Base-by-base conservation (phyloP, 2,888 invertebrate species). In the Glaucopsyche alexis region DNA sequence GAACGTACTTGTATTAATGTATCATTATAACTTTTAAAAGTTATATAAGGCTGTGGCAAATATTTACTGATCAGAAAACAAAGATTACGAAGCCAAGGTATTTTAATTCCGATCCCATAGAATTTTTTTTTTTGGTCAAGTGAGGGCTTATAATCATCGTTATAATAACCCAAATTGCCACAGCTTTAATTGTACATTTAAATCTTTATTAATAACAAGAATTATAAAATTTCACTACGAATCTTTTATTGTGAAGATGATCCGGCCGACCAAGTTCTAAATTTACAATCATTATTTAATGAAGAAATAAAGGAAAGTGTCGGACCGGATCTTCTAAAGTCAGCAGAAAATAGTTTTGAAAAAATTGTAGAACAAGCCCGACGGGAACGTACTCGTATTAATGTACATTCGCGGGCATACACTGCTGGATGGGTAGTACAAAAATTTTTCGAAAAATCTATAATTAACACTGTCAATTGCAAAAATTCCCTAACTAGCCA, bases 41-140 rank as follows among this genome's bases (percentile, higher is more conserved):
- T 72, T 74, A 71, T 42, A n/a, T 64, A 29, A 73, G 75, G 66
- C 3, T 76, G 70, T 77, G 74, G 76, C 64, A 67, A 29, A 16
- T 67, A 13, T 72, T 74, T 2, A 55, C 66, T 50, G 19, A 8
- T 11, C 66, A 72, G 45, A 67, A 55, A 16, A 16, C 74, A 45
- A 74, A 75, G 65, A 47, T 75, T 72, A 45, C 11, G 45, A 45
- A 11, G 45, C 45, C 45, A 9, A 45, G 45, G 11, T 45, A 75
- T 71, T 75, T 73, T 42, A 75, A 75, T 19, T 75, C 72, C 4
- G 75, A 74, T 66, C 74, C 74, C 0, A 72, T 74, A 2, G 75
- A 77, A 79, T 74, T 42, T 78, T n/a, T n/a, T n/a, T 81, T 74
- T 80, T 80, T 75, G 79, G 79, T 0, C 79, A 77, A 72, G 74